phyloP scores from a whole-genome alignment of 2,797 vertebrate genomes.

The Dermochelys coriacea region DNA sequence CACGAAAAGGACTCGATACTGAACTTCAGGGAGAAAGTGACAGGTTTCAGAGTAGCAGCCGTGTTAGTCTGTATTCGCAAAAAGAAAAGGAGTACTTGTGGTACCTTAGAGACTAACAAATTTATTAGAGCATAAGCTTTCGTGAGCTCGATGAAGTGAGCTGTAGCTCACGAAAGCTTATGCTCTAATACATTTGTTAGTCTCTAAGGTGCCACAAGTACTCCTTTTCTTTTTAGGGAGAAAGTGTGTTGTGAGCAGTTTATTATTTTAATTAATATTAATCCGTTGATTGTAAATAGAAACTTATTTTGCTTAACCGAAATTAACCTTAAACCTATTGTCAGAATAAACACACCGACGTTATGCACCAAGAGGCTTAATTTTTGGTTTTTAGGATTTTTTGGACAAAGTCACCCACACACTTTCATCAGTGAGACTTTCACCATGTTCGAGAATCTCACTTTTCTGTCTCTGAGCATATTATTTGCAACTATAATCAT shows the following conservation, averaged over 20 bases:
- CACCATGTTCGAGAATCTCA: no score
- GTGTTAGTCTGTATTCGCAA: no score
- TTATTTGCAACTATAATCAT: not conserved
- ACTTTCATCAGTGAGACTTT: not conserved
- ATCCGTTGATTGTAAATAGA: not conserved
- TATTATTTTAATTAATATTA: not conserved
- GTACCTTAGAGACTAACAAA: no score
- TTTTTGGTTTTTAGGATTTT: no score
- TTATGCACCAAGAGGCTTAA: not conserved
- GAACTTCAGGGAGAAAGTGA: not conserved
- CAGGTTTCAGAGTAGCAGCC: no score
- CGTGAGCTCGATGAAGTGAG: no score
- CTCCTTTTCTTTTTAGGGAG: no score
- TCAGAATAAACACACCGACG: not conserved
- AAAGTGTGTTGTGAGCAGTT: not conserved
- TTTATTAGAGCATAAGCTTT: no score
- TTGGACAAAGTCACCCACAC: not conserved
- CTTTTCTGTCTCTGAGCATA: not conserved
- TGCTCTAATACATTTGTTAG: no score
- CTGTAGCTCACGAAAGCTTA: no score
- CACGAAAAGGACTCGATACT: not conserved
- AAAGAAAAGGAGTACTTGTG: no score
- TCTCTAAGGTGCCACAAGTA: no score
- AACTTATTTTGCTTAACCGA: not conserved
- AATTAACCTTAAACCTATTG: not conserved